Percentiles rank a stretch among this genome's conserved stretches.
These are phyloP conservation scores for Tangara arthus DNA, from an alignment of 2,797 vertebrate genomes.

Conservation along the genomic window DNA sequence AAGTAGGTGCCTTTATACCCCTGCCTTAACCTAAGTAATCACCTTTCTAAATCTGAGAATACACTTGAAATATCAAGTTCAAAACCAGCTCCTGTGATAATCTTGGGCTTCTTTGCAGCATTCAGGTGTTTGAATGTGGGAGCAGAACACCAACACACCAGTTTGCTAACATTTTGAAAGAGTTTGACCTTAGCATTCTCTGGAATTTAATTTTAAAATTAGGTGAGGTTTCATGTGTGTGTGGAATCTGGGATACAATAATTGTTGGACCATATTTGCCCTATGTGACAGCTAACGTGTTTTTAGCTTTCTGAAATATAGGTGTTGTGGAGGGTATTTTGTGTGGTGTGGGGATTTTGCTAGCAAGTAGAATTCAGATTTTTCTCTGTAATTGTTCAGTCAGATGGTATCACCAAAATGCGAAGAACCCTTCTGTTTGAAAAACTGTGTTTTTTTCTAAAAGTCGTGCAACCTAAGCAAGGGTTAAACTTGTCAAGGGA, in stretches of 20 bases:
- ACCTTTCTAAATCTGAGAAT: background rate
- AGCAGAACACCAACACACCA: background rate
- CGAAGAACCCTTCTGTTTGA: background rate
- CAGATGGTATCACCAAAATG: background rate
- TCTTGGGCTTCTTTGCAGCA: background rate
- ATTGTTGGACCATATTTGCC: background rate
- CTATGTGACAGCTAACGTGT: fast-evolving
- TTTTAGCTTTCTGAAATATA: background rate
- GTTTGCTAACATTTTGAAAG: background rate
- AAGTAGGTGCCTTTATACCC: background rate
- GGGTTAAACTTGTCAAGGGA: background rate
- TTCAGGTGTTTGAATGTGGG: background rate
- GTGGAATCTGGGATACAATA: background rate
- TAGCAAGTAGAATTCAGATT: background rate
- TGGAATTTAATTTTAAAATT: background rate
- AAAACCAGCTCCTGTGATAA: background rate
- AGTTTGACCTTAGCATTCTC: background rate
- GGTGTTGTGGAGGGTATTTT: background rate
- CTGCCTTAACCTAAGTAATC: background rate
- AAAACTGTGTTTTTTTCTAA: background rate
- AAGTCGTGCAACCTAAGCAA: background rate
- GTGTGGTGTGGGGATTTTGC: background rate
- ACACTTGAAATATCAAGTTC: background rate
- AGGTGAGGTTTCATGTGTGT: background rate
- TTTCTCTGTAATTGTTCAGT: background rate